phyloP scores from a whole-genome alignment of 1,140 invertebrate genomes.

The Pogonus chalceus region DNA sequence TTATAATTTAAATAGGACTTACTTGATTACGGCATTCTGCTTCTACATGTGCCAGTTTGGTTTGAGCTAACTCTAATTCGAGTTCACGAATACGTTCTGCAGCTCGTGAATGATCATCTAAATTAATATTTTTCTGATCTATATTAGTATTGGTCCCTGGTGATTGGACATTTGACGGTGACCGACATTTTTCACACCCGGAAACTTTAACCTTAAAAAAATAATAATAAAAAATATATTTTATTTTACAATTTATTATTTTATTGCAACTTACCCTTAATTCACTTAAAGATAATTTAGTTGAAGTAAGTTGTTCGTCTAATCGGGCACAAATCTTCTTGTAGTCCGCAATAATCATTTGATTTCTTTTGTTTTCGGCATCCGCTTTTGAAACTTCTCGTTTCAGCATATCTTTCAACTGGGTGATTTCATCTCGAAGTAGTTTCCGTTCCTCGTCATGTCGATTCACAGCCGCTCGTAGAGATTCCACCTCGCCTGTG shows the following conservation, averaged over 20 bases:
- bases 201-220: constrained; percentile 41
- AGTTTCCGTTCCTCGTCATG: constrained; percentile 76
- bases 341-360: constrained; percentile 80
- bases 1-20: constrained; percentile 19
- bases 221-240: constrained; percentile 12
- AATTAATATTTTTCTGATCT: constrained; percentile 16
- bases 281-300: constrained; percentile 46
- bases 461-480: constrained; percentile 61
- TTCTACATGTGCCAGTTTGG: constrained; percentile 93
- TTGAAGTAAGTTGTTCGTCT: constrained; percentile 68
- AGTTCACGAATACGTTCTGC: constrained; percentile 74
- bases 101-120: constrained; percentile 36
- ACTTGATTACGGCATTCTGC: constrained; percentile 94
- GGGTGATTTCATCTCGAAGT: constrained; percentile 63
- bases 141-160: constrained; percentile 10
- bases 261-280: constrained; percentile 42
- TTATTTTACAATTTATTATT: neutral
- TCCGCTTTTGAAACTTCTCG: constrained; percentile 68
- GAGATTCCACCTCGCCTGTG: constrained; percentile 65
- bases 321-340: constrained; percentile 85
- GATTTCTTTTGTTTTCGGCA: constrained; percentile 57
- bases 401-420: constrained; percentile 78
- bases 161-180: neutral
- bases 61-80: constrained; percentile 90
- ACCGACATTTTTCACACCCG: constrained; percentile 45